Evolutionary conservation across 2,888 invertebrate genomes (phyloP).

Genomic region (Anodontia alba): DNA sequence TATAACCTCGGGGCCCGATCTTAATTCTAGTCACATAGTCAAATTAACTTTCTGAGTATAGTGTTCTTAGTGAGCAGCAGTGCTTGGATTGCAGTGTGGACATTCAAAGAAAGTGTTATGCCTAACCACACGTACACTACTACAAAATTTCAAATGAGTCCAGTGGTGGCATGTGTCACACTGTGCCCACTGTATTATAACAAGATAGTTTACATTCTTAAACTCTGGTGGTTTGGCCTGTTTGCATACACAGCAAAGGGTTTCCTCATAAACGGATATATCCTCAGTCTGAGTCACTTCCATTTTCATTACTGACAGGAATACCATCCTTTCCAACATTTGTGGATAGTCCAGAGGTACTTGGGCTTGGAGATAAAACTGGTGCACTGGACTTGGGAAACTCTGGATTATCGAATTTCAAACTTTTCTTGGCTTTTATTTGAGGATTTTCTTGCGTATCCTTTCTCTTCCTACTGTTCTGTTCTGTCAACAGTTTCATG

Average conservation of each 20-base stretch:
- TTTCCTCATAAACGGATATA: background rate
- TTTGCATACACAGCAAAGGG: background rate
- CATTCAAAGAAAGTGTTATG: background rate
- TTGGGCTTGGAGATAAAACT: background rate
- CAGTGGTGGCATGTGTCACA: background rate
- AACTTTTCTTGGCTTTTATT: background rate
- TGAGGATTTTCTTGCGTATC: background rate
- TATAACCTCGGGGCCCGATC: no score
- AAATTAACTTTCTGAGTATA: background rate
- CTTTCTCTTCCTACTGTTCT: background rate
- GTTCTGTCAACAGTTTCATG: background rate
- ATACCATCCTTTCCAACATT: background rate
- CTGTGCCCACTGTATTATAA: background rate
- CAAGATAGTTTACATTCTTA: background rate
- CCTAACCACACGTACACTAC: background rate
- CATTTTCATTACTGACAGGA: background rate
- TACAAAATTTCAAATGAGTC: constrained; percentile 3
- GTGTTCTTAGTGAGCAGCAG: background rate
- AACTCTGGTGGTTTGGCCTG: background rate
- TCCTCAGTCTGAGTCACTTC: background rate
- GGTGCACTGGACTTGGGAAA: no score
- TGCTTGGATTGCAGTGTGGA: background rate
- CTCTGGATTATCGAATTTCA: no score
- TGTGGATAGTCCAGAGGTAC: background rate
- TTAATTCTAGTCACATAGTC: background rate